Conservation (phyloP, 2,797 vertebrate species). For the Pipistrellus kuhlii region DNA sequence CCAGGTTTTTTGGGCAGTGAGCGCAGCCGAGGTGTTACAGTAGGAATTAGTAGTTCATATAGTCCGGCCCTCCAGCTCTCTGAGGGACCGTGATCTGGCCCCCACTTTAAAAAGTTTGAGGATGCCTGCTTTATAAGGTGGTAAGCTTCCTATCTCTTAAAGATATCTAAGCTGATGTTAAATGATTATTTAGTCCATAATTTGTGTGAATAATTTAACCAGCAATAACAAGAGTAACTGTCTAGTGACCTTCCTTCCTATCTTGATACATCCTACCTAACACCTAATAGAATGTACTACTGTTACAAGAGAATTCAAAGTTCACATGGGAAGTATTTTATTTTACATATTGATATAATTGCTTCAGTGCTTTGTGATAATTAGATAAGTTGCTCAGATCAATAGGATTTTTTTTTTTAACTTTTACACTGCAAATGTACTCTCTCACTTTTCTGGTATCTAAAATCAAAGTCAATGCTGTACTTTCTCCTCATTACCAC, state of each 20-base stretch:
- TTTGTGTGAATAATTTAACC: slow-evolving; percentile 38
- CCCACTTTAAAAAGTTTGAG: too few relatives aligned
- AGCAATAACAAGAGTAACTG: slow-evolving; percentile 9
- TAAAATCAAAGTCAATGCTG: slow-evolving; percentile 41
- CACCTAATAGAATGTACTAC: background rate
- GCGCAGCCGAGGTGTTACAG: too few relatives aligned
- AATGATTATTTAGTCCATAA: background rate
- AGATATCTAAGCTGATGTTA: background rate
- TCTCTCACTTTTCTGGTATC: slow-evolving; percentile 4
- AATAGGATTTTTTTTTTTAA: slow-evolving; percentile 31
- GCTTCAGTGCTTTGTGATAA: background rate
- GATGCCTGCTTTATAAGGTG: too few relatives aligned
- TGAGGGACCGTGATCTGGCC: too few relatives aligned
- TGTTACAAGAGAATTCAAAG: background rate
- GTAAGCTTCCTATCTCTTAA: background rate
- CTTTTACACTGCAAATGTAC: background rate
- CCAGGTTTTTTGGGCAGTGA: too few relatives aligned
- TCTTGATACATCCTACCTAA: background rate
- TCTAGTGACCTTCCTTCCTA: background rate
- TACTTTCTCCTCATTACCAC: background rate
- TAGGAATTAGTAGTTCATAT: too few relatives aligned
- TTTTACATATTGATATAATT: slow-evolving; percentile 48
- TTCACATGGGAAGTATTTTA: slow-evolving; percentile 30
- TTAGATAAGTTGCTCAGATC: slow-evolving; percentile 13
- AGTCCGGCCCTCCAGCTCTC: too few relatives aligned